Evolutionary conservation across 2,888 invertebrate genomes (phyloP).

Genomic region (Orthonychiurus folsomi): DNA sequence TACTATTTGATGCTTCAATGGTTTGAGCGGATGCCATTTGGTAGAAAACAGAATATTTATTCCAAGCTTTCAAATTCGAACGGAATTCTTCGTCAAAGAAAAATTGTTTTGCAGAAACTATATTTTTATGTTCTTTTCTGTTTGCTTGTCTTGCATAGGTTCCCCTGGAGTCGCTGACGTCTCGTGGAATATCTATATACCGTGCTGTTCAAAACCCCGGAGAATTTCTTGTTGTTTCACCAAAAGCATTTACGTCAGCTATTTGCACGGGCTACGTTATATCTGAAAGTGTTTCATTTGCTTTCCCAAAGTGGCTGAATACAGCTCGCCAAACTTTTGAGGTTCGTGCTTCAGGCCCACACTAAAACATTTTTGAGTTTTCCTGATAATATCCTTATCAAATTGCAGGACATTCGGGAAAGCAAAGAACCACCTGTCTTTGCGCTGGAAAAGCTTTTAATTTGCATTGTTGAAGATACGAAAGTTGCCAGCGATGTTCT

Average conservation of each 20-base stretch:
- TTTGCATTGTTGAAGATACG: conserved; percentile 62
- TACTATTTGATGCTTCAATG: too few species aligned
- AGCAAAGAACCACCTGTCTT: conserved; percentile 87
- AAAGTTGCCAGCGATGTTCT: conserved; percentile 57
- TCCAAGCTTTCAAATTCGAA: too few species aligned
- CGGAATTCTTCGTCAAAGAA: too few species aligned
- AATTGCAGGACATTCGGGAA: conserved; percentile 63
- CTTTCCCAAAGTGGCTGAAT: conserved; percentile 67
- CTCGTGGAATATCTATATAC: conserved; percentile 67
- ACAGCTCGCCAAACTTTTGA: conserved; percentile 63
- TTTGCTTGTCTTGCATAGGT: conserved; percentile 46
- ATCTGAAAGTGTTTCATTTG: conserved; percentile 88
- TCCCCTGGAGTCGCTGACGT: conserved; percentile 65
- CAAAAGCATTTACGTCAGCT: conserved; percentile 77
- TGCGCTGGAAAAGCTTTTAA: conserved; percentile 69
- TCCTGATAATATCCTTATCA: too few species aligned
- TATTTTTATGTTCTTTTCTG: conserved; percentile 5
- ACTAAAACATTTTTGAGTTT: background rate
- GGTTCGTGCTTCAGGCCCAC: conserved; percentile 45
- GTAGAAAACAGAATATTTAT: too few species aligned
- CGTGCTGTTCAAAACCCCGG: conserved; percentile 75
- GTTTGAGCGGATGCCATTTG: too few species aligned
- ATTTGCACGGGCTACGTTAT: conserved; percentile 80
- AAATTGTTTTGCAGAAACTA: too few species aligned
- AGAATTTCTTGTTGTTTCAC: conserved; percentile 82